These are phyloP conservation scores for Ophion ventricosus DNA, from an alignment of 2,888 invertebrate genomes.

Conservation along the genomic window DNA sequence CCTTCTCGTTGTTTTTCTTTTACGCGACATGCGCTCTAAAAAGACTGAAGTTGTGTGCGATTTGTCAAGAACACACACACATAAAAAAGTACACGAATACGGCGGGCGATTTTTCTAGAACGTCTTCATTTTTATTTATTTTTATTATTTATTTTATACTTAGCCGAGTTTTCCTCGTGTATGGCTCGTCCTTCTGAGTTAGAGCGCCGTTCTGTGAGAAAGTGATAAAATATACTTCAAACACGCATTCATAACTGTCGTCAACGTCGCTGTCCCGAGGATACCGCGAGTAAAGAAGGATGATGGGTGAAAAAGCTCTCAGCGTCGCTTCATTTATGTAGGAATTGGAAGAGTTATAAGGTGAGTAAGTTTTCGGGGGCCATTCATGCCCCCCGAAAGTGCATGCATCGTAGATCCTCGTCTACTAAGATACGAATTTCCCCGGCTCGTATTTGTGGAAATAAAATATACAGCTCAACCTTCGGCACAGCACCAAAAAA, in stretches of 20 bases:
- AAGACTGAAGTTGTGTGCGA: conserved; percentile 45
- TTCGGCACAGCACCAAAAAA: background rate
- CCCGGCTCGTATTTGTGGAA: background rate
- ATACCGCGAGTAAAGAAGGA: background rate
- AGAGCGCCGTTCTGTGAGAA: conserved; percentile 20
- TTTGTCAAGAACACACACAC: conserved; percentile 30
- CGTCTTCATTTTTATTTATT: background rate
- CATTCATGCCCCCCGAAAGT: background rate
- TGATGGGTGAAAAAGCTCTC: conserved; percentile 33
- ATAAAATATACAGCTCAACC: background rate
- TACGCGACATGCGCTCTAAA: conserved; percentile 15
- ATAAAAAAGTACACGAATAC: conserved; percentile 33
- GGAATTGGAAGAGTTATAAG: conserved; percentile 35
- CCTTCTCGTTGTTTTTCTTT: conserved; percentile 33
- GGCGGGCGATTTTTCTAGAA: conserved; percentile 57
- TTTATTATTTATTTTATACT: conserved; percentile 37
- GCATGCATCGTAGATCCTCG: background rate
- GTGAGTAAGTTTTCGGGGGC: background rate
- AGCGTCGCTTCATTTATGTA: conserved; percentile 39
- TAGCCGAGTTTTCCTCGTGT: conserved; percentile 16
- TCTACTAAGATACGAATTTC: background rate
- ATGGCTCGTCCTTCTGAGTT: conserved; percentile 14
- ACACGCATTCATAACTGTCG: conserved; percentile 63
- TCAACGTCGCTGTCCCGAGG: conserved; percentile 29
- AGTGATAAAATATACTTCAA: conserved; percentile 60